Conservation (phyloP, 2,113 vertebrate species). For the Callocephalon fimbriatum region DNA sequence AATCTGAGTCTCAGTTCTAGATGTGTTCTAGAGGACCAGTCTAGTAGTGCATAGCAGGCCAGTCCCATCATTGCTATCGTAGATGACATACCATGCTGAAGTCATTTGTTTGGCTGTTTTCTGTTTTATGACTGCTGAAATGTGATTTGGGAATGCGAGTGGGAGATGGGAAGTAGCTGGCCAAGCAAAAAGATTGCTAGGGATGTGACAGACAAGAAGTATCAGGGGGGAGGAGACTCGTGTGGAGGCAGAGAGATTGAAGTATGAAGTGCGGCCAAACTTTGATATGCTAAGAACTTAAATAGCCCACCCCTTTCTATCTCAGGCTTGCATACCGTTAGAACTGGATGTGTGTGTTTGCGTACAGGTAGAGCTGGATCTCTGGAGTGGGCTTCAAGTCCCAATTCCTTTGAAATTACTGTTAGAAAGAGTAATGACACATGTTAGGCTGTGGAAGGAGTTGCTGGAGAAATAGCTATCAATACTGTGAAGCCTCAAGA, state of each 20-base stretch:
- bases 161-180: background rate
- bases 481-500: background rate
- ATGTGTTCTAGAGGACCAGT: background rate
- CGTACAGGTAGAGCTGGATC: background rate
- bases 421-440: background rate
- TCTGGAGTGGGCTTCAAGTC: background rate
- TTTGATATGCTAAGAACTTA: background rate
- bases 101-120: background rate
- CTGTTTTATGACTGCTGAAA: background rate
- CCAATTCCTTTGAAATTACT: background rate
- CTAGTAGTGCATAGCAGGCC: background rate
- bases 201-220: background rate
- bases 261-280: background rate
- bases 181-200: background rate
- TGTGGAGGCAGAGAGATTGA: background rate
- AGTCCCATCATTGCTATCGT: background rate
- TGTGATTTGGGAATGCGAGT: rapidly evolving
- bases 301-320: background rate
- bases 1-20: background rate
- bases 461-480: background rate
- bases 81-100: background rate
- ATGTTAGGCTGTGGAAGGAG: background rate
- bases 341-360: background rate
- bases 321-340: background rate
- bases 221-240: rapidly evolving